A percentile compares a stretch with the other conserved stretches of the same genome.
These are phyloP conservation scores for Drosophila arizonae DNA, from an alignment of 1,140 invertebrate genomes.

Conservation along the genomic window DNA sequence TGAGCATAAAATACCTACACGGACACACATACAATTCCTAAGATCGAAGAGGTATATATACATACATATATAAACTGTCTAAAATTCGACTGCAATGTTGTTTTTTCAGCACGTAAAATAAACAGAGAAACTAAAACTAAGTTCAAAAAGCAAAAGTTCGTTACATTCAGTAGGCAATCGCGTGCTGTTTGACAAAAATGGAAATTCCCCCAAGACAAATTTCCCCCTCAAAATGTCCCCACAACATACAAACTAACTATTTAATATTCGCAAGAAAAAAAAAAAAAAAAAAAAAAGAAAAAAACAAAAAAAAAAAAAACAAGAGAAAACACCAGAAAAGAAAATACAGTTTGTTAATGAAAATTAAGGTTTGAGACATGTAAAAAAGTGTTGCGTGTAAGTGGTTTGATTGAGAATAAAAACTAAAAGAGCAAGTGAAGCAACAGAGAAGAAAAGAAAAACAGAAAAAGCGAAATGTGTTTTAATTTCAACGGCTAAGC, in stretches of 20 bases:
- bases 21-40: constrained; percentile 17
- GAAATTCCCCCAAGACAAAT: constrained; percentile 4
- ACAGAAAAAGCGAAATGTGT: constrained; percentile 22
- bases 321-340: constrained; percentile 2
- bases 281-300: too few relatives aligned
- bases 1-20: constrained; percentile 19
- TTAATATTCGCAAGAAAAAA: not conserved
- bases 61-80: not conserved
- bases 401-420: constrained; percentile 61
- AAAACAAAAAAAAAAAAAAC: not conserved
- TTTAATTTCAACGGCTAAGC: constrained; percentile 20
- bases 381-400: constrained; percentile 37
- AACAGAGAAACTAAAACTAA: constrained; percentile 28
- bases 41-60: not conserved
- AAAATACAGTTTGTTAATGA: constrained; percentile 60
- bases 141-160: constrained; percentile 39
- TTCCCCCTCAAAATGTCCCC: constrained; percentile 2
- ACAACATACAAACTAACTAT: constrained; percentile 11
- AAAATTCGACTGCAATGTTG: constrained; percentile 42
- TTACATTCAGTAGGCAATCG: constrained; percentile 44
- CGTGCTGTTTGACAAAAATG: constrained; percentile 25
- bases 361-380: constrained; percentile 49
- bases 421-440: constrained; percentile 25
- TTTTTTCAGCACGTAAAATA: constrained; percentile 46
- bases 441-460: constrained; percentile 59